Conservation (phyloP, 2,113 vertebrate genomes). For the Oncorhynchus masou region DNA sequence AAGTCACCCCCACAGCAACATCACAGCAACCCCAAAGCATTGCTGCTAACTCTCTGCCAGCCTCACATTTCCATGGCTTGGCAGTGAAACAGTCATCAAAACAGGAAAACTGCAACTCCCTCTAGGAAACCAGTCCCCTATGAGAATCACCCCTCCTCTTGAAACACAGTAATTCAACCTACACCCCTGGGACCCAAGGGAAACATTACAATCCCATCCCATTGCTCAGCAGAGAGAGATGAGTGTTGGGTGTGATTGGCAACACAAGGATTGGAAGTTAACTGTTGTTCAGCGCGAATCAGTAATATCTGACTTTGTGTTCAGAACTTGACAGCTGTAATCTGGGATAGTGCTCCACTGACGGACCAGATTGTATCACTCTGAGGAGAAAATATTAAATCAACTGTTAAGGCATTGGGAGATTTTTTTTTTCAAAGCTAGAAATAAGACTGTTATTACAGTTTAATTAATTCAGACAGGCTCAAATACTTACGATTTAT, state of each 20-base stretch:
- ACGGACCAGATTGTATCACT: not conserved
- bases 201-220: slow-evolving; percentile 2
- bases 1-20: slow-evolving; percentile 56
- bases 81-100: slow-evolving; percentile 62
- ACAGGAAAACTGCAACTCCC: slow-evolving; percentile 62
- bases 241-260: slow-evolving; percentile 6
- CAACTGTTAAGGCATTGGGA: not conserved
- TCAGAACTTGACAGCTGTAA: slow-evolving; percentile 13
- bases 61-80: slow-evolving; percentile 58
- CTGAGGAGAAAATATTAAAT: not conserved
- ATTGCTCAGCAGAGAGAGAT: not conserved
- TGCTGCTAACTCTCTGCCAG: slow-evolving; percentile 26
- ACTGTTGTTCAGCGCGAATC: not conserved
- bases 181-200: slow-evolving; percentile 18
- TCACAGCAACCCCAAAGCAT: slow-evolving; percentile 28
- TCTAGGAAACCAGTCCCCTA: slow-evolving; percentile 38
- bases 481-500: no score
- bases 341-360: slow-evolving; percentile 1
- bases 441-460: not conserved
- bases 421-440: not conserved
- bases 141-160: slow-evolving; percentile 19
- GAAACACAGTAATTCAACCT: slow-evolving; percentile 26
- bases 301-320: slow-evolving; percentile 20
- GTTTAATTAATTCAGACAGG: no score
- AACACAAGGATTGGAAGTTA: slow-evolving; percentile 9